These are phyloP conservation scores for Sceliomorpha sp. DNA, from an alignment of 2,888 invertebrate species.

Conservation along the genomic window DNA sequence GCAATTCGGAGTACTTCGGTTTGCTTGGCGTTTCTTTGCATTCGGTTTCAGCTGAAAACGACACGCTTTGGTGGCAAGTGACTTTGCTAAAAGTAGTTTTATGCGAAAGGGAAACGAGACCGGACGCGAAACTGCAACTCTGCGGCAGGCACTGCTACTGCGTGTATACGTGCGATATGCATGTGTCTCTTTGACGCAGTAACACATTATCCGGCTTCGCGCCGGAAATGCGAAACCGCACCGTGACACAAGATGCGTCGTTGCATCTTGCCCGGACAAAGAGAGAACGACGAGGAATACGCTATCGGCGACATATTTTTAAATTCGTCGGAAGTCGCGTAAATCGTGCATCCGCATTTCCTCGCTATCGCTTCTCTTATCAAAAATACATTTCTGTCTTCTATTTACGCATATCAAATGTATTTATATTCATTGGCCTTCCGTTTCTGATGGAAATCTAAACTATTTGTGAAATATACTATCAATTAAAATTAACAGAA, in stretches of 20 bases:
- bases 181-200: conserved; percentile 32
- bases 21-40: conserved; percentile 6
- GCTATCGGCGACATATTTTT: too few species aligned
- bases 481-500: too few species aligned
- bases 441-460: too few species aligned
- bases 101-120: conserved; percentile 63
- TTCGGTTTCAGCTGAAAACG: conserved; percentile 14
- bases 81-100: conserved; percentile 62
- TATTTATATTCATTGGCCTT: too few species aligned
- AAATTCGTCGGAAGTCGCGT: too few species aligned
- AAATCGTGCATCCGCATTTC: too few species aligned
- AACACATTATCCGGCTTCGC: conserved; percentile 32
- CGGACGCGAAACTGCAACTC: conserved; percentile 38
- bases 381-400: too few species aligned
- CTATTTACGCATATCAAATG: too few species aligned
- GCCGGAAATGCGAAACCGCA: conserved; percentile 38
- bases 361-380: too few species aligned
- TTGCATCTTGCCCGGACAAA: not conserved
- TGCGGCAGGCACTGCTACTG: conserved; percentile 20
- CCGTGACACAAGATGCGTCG: conserved; percentile 12
- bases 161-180: conserved; percentile 6
- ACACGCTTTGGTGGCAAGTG: conserved; percentile 26
- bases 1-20: conserved; percentile 1
- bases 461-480: too few species aligned
- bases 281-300: not conserved